phyloP scores from a whole-genome alignment of 2,888 invertebrate species.

The Eremobia ochroleuca region DNA sequence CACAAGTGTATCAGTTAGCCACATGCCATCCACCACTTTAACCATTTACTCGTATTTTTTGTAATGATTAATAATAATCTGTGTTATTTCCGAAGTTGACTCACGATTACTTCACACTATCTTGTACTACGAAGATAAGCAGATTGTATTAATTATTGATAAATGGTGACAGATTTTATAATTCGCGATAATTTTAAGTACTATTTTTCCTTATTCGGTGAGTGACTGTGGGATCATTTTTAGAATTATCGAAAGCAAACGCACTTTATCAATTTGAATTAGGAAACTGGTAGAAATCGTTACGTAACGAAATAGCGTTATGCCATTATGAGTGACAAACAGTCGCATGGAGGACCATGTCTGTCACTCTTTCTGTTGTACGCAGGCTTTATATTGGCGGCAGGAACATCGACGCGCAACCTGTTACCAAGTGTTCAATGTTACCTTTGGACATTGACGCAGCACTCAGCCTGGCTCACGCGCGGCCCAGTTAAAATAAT shows the following conservation, averaged over 20 bases:
- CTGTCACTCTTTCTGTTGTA: too few relatives aligned
- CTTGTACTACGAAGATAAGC: slow-evolving; percentile 1
- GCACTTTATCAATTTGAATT: not conserved
- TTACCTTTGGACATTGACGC: too few relatives aligned
- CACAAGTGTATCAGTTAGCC: too few relatives aligned
- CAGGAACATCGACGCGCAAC: too few relatives aligned
- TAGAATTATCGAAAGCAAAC: not conserved
- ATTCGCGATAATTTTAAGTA: slow-evolving; percentile 11
- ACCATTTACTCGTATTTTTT: not conserved
- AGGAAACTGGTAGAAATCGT: too few relatives aligned
- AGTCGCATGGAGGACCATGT: too few relatives aligned
- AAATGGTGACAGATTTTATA: slow-evolving; percentile 8
- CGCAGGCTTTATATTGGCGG: too few relatives aligned
- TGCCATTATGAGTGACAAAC: too few relatives aligned
- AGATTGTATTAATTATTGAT: slow-evolving; percentile 5
- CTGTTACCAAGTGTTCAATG: too few relatives aligned
- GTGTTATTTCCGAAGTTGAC: slow-evolving; percentile 12
- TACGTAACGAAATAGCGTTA: not conserved
- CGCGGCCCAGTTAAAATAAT: too few relatives aligned
- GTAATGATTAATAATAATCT: not conserved
- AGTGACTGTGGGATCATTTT: slow-evolving; percentile 7
- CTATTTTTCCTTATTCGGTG: slow-evolving; percentile 28
- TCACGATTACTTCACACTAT: slow-evolving; percentile 15
- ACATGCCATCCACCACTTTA: not conserved
- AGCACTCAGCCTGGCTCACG: too few relatives aligned